Base-by-base conservation (phyloP, 2,113 vertebrate species). In the Coregonus clupeaformis region DNA sequence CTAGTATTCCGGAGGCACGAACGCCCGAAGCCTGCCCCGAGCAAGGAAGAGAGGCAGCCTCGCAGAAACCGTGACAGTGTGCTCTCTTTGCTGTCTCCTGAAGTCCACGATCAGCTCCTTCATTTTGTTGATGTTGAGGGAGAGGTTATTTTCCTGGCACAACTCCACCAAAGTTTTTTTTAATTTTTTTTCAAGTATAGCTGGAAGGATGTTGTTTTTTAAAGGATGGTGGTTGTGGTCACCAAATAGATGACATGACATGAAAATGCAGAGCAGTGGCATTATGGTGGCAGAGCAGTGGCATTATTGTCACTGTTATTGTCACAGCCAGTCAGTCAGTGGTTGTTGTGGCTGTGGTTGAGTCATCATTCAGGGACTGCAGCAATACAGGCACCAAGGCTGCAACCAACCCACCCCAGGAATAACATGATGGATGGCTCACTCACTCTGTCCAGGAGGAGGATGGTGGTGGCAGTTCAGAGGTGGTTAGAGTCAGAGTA, bases 151-250 rank as follows among this genome's bases (percentile, higher is more conserved):
- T n/a, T n/a, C n/a, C n/a, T n/a, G n/a, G n/a, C n/a, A n/a, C n/a
- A n/a, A n/a, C n/a, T n/a, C n/a, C n/a, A n/a, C n/a, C n/a, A n/a
- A n/a, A n/a, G n/a, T n/a, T n/a, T n/a, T n/a, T n/a, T n/a, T n/a
- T n/a, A n/a, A n/a, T n/a, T n/a, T n/a, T n/a, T n/a, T n/a, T n/a
- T n/a, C n/a, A n/a, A n/a, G 73, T 65, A 79, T 80, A 65, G 75
- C 83, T 72, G 69, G 36, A 73, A 78, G 80, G 71, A 73, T 75
- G 79, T 74, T 27, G 6, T 69, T 69, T 68, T 59, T 71, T 69
- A 20, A 6, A 69, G 47, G 76, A 49, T 27, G 67, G 57, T 16
- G 66, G 57, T 60, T 60, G 18, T 60, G n/a, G 57, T 60, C 49
- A 52, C 49, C 14, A 52, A 18, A 18, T 52, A 13, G 3, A 18